phyloP scores from a whole-genome alignment of 2,888 invertebrate genomes.

The Morinoia aosen region DNA sequence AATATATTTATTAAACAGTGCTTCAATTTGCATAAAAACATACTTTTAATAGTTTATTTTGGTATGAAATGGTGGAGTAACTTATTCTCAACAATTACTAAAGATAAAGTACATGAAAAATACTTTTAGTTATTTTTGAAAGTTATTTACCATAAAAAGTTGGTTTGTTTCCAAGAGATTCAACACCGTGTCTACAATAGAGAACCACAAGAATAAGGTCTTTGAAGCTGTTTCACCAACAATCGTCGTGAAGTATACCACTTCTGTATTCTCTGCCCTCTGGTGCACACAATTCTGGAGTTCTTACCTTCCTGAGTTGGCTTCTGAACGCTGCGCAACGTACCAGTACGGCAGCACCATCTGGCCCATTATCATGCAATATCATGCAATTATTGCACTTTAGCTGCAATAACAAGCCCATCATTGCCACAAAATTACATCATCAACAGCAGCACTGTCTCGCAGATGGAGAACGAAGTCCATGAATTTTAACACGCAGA shows the following conservation, averaged over 20 bases:
- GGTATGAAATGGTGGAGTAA: neutral
- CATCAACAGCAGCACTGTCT: neutral
- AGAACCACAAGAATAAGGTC: neutral
- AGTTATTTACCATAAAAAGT: neutral
- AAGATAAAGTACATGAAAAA: neutral
- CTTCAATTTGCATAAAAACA: neutral
- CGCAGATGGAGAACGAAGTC: neutral
- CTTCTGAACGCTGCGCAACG: neutral
- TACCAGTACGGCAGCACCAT: neutral
- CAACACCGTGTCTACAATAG: neutral
- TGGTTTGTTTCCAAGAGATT: neutral
- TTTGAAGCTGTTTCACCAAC: neutral
- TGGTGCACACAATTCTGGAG: neutral
- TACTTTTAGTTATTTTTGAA: neutral
- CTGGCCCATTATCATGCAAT: neutral
- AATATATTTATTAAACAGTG: neutral
- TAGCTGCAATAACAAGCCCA: neutral
- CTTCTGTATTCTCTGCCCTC: neutral
- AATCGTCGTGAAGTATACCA: neutral
- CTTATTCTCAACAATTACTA: neutral
- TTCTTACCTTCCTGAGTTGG: neutral
- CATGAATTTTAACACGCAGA: neutral
- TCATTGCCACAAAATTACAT: constrained; percentile 12
- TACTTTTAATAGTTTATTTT: neutral
- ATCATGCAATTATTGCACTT: constrained; percentile 9